Percentiles rank a stretch among this genome's conserved stretches.
Evolutionary conservation across 2,797 vertebrate species (phyloP).

Genomic region (Chaetophractus vellerosus): DNA sequence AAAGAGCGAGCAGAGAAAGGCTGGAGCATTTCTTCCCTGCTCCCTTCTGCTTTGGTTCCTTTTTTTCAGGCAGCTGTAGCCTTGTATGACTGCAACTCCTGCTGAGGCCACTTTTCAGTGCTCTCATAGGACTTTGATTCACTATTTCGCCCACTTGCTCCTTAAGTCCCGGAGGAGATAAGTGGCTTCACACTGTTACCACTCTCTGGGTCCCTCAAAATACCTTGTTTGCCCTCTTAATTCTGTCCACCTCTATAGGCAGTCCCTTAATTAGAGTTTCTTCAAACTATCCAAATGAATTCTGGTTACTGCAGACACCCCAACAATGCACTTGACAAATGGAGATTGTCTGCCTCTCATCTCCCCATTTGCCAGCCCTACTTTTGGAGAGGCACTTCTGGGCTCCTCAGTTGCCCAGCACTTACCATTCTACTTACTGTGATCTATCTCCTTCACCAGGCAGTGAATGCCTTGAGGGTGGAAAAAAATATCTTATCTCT

Average conservation of each 20-base stretch:
- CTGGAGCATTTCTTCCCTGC: no score
- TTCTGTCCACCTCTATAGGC: not conserved
- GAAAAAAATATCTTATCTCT: constrained; percentile 3
- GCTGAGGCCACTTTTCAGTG: not conserved
- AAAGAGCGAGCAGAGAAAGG: not conserved
- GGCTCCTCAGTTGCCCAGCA: not conserved
- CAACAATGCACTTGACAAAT: not conserved
- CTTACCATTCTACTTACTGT: not conserved
- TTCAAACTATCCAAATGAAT: not conserved
- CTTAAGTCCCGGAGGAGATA: not conserved
- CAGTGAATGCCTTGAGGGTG: not conserved
- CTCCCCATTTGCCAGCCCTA: not conserved
- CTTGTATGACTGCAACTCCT: not conserved
- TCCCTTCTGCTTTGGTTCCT: not conserved
- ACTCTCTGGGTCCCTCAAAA: not conserved
- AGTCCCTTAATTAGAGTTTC: not conserved
- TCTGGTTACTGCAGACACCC: not conserved
- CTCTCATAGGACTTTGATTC: not conserved
- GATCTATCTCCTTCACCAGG: not conserved
- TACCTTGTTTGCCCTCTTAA: not conserved
- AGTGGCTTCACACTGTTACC: not conserved
- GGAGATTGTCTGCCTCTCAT: not conserved
- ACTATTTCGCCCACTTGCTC: not conserved
- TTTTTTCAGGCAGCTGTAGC: not conserved
- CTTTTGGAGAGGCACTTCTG: not conserved